Conservation (phyloP, 2,113 vertebrate genomes). For the Sphaerodactylus townsendi region DNA sequence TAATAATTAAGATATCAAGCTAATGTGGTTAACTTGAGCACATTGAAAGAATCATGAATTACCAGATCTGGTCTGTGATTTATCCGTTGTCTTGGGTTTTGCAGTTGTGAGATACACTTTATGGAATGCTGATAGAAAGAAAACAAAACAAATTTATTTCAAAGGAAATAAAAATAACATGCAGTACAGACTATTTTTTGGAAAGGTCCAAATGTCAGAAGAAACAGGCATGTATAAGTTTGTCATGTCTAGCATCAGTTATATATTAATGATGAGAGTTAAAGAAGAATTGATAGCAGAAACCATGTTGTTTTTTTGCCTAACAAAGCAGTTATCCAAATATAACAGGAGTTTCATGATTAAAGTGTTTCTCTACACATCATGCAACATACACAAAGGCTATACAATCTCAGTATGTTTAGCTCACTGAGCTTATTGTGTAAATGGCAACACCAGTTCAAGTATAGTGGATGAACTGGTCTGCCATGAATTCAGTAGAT, state of each 20-base stretch:
- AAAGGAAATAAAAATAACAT: background rate
- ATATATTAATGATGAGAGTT: slow-evolving; percentile 45
- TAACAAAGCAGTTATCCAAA: background rate
- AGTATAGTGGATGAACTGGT: background rate
- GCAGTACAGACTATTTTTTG: slow-evolving; percentile 20
- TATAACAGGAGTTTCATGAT: background rate
- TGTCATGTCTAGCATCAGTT: slow-evolving; percentile 26
- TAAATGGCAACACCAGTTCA: background rate
- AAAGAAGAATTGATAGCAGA: slow-evolving; percentile 54
- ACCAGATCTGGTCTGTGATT: slow-evolving; percentile 59
- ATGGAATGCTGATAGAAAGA: slow-evolving; percentile 61
- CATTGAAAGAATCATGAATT: slow-evolving; percentile 46
- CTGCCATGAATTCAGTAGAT: background rate
- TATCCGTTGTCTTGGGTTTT: slow-evolving; percentile 63
- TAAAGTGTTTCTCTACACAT: background rate
- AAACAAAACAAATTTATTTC: slow-evolving; percentile 27
- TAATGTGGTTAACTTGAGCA: background rate
- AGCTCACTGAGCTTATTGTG: background rate
- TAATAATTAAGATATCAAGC: background rate
- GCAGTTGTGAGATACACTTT: slow-evolving; percentile 57
- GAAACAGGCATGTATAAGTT: slow-evolving; percentile 43
- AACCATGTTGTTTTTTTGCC: background rate
- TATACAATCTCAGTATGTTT: background rate
- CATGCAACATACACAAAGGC: background rate
- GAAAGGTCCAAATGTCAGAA: slow-evolving; percentile 32